Conservation (phyloP, 2,797 vertebrate species). For the Melanotaenia trifasciata region DNA sequence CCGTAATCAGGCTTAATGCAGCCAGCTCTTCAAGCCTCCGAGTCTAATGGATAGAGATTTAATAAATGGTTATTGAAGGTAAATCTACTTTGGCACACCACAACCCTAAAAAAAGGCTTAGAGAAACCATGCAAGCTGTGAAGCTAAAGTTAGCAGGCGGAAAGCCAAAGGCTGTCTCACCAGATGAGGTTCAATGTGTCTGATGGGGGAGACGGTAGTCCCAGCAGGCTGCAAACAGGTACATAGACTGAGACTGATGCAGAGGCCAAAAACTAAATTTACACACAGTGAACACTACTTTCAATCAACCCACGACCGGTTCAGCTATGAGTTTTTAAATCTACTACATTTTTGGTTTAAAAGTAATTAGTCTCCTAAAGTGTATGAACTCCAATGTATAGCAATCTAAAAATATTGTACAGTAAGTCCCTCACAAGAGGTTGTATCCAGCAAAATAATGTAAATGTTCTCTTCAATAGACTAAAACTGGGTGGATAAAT, state of each 20-base stretch:
- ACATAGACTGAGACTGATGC: slow-evolving; percentile 9
- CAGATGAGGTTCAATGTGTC: slow-evolving; percentile 45
- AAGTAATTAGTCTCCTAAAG: neutral
- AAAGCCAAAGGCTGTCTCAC: slow-evolving; percentile 51
- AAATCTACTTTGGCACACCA: slow-evolving; percentile 94
- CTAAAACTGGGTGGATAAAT: neutral
- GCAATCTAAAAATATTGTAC: neutral
- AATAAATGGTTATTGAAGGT: slow-evolving; percentile 98
- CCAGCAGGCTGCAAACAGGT: slow-evolving; percentile 53
- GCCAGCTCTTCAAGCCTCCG: slow-evolving; percentile 85
- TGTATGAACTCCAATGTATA: neutral
- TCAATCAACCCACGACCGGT: neutral
- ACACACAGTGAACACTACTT: neutral
- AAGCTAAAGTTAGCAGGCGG: slow-evolving; percentile 73
- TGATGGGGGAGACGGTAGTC: slow-evolving; percentile 42
- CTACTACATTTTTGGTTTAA: neutral
- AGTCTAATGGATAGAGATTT: slow-evolving; percentile 97
- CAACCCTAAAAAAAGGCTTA: slow-evolving; percentile 83
- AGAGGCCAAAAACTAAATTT: neutral
- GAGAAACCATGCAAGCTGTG: slow-evolving; percentile 70
- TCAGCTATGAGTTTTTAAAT: neutral
- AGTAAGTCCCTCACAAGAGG: neutral
- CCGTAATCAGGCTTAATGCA: slow-evolving; percentile 97
- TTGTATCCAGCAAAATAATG: neutral
- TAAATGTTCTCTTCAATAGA: neutral